These are phyloP conservation scores for Gymnosoma rotundatum DNA, from an alignment of 2,888 invertebrate species.

Conservation along the genomic window DNA sequence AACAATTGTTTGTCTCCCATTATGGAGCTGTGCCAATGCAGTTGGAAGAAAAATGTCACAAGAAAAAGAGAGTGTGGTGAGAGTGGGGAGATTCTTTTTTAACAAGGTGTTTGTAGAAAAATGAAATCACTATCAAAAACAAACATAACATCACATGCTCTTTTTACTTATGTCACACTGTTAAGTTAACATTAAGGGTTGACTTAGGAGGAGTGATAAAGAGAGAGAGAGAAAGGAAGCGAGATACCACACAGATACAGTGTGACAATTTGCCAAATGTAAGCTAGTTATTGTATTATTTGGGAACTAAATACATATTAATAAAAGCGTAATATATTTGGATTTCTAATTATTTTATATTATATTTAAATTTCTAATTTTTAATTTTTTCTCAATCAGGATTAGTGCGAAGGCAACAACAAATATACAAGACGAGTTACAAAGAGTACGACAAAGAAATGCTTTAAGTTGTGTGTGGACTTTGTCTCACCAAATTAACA, in stretches of 20 bases:
- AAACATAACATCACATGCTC: slow-evolving; percentile 24
- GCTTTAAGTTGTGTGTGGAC: no score
- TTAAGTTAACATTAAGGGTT: slow-evolving; percentile 37
- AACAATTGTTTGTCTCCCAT: slow-evolving; percentile 43
- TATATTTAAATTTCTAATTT: no score
- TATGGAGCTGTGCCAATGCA: neutral
- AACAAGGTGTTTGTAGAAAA: no score
- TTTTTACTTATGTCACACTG: slow-evolving; percentile 11
- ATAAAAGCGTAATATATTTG: no score
- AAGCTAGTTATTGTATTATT: no score
- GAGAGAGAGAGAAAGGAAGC: neutral
- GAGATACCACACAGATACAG: slow-evolving; percentile 14
- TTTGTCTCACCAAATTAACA: no score
- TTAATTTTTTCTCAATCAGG: no score
- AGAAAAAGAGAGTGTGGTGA: slow-evolving; percentile 11
- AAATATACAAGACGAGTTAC: no score
- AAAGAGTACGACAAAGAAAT: no score
- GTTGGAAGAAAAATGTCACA: neutral
- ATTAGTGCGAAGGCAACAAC: no score
- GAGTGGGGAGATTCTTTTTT: slow-evolving; percentile 21
- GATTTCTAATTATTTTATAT: no score
- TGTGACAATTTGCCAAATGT: neutral
- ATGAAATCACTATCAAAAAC: slow-evolving; percentile 23
- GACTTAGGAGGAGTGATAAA: neutral
- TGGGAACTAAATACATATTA: no score